Base-by-base conservation (phyloP, 1,140 invertebrate species). In the Hyphantria cunea region DNA sequence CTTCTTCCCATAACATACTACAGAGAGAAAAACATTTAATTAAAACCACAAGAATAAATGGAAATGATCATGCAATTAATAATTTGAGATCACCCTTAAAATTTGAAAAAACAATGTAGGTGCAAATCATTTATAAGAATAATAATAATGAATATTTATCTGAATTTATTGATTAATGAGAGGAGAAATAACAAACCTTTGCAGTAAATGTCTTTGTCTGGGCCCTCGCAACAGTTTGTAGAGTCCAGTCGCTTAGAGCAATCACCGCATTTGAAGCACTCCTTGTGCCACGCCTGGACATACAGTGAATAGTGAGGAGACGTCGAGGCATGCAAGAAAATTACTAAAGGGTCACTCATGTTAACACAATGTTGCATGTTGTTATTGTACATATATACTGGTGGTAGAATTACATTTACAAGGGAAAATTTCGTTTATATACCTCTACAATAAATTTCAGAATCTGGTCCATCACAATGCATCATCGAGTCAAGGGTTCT, bases 161-260 rank as follows among this genome's bases (percentile, higher is more conserved):
- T 11, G 15, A n/a, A 32, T 17, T 17, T 95, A 97, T 79, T 25
- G 17, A 95, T 95, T 96, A 92, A 76, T 60, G 91, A 54, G 52
- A 25, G 60, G 41, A 54, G 39, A 66, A 39, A n/a, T 10, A 58
- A 89, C 93, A 90, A 93, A 97, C 97, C 96, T 97, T 97, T 98
- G 93, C 99, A 99, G 92, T 98, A 99, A 92, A 99, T 97, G 88
- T 99, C 96, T 91, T 96, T 97, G 86, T 99, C 98, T 74, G 98
- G 96, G 80, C 95, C 96, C 92, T 99, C 98, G 89, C 97, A 98
- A 92, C 96, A 96, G 91, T 96, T 98, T 72, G 97, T 96, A 63
- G 98, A 99, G 92, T 99, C 98, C 91, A 99, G 94, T 90, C 97
- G 94, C 93, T 99, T 99, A 82, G 93, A 93, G 93, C 99, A 99